Conservation (phyloP, 2,113 vertebrate genomes). For the Hirundichthys speculiger region DNA sequence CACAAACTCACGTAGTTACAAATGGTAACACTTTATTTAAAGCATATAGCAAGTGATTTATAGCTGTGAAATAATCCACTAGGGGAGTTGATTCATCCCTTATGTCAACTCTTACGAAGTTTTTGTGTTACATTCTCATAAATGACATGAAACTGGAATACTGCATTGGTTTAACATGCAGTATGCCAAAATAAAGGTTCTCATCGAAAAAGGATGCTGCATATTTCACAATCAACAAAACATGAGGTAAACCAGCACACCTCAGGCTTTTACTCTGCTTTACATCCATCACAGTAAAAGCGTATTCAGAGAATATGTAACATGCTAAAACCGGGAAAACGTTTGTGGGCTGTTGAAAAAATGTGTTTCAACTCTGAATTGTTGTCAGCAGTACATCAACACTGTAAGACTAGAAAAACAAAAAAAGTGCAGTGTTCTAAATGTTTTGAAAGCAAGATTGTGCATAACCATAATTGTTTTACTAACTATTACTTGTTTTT, state of each 20-base stretch:
- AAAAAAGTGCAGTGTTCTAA: not conserved
- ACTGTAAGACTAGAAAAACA: not conserved
- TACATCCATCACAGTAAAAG: not conserved
- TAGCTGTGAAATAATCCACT: constrained; percentile 50
- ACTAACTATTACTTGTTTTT: no score
- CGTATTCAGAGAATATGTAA: not conserved
- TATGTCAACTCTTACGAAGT: constrained; percentile 40
- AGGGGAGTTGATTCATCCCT: constrained; percentile 54
- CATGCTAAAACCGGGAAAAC: no score
- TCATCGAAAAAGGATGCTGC: not conserved
- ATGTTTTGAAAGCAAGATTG: not conserved
- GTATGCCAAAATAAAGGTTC: constrained; percentile 26
- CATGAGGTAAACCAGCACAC: not conserved
- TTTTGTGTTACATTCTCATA: constrained; percentile 49
- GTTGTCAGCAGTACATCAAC: not conserved
- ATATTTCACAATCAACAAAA: constrained; percentile 8
- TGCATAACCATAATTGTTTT: no score
- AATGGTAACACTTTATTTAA: constrained; percentile 61
- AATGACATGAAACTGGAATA: constrained; percentile 40
- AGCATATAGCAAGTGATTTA: constrained; percentile 62
- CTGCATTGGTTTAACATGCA: constrained; percentile 16
- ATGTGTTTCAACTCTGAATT: not conserved
- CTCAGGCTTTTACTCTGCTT: not conserved
- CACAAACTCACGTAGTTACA: constrained; percentile 15
- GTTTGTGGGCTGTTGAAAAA: no score